Evolutionary conservation across 2,113 vertebrate genomes (phyloP).

Genomic region (Cisticola juncidis): DNA sequence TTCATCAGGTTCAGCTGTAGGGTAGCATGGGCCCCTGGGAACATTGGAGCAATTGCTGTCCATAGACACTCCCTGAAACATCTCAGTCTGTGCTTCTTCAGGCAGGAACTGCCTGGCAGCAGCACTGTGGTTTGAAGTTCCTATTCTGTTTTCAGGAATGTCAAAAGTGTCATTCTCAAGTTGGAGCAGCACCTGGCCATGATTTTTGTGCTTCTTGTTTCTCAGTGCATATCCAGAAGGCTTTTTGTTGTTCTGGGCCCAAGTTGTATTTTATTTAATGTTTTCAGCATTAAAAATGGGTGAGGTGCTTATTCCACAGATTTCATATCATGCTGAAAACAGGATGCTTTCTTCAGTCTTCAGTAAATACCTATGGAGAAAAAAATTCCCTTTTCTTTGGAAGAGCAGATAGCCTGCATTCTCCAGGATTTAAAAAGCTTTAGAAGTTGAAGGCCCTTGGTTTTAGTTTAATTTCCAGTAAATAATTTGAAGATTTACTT

Average conservation of each 20-base stretch:
- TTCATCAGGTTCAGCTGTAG: background rate
- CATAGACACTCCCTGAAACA: fast-evolving
- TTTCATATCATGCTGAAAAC: background rate
- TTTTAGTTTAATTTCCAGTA: background rate
- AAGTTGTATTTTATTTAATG: background rate
- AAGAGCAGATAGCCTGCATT: background rate
- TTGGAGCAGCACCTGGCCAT: background rate
- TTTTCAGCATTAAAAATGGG: background rate
- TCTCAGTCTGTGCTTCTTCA: background rate
- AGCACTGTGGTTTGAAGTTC: background rate
- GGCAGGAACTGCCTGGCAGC: background rate
- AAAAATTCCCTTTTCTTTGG: background rate
- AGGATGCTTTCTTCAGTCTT: background rate
- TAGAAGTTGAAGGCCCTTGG: background rate
- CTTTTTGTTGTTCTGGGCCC: background rate
- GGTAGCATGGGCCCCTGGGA: background rate
- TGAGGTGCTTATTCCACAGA: background rate
- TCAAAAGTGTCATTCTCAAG: background rate
- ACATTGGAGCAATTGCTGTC: background rate
- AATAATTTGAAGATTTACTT: background rate
- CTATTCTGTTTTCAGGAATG: background rate
- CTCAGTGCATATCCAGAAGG: background rate
- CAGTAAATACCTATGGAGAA: background rate
- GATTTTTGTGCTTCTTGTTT: background rate
- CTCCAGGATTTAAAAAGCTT: background rate